Percentiles rank a stretch among this genome's conserved stretches.
Evolutionary conservation across 2,888 invertebrate genomes (phyloP).

Genomic region (Aethes cnicana): DNA sequence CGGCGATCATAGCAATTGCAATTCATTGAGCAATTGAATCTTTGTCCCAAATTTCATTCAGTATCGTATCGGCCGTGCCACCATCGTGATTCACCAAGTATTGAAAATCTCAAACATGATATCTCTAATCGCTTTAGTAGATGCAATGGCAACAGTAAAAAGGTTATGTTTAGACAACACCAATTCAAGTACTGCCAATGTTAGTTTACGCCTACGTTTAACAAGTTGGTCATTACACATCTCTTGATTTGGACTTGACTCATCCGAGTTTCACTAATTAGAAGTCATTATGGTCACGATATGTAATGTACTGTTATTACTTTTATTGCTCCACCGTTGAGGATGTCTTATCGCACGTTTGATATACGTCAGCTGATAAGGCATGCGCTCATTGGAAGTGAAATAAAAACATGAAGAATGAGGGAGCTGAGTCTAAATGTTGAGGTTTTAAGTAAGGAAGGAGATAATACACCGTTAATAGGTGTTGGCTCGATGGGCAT

Average conservation of each 20-base stretch:
- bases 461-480: constrained; percentile 40
- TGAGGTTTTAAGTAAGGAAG: constrained; percentile 5
- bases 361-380: constrained; percentile 58
- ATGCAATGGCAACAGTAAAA: not conserved
- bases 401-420: constrained; percentile 37
- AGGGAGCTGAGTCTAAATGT: not conserved
- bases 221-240: constrained; percentile 18
- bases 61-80: no score
- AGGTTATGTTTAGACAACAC: constrained; percentile 22
- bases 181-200: constrained; percentile 38
- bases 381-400: constrained; percentile 44
- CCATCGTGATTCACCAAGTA: no score
- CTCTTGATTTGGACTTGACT: constrained; percentile 27
- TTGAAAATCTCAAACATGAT: no score
- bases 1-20: no score
- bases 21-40: no score
- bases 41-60: no score
- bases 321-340: constrained; percentile 14
- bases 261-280: constrained; percentile 25
- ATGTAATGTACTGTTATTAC: constrained; percentile 3
- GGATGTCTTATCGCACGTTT: constrained; percentile 51
- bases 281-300: constrained; percentile 6
- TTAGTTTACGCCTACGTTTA: constrained; percentile 60
- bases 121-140: not conserved
- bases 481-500: constrained; percentile 39